Evolutionary conservation across 2,797 vertebrate genomes (phyloP), one percentile per base, ranked within the genome.

Genomic region (Aeoliscus strigatus): DNA sequence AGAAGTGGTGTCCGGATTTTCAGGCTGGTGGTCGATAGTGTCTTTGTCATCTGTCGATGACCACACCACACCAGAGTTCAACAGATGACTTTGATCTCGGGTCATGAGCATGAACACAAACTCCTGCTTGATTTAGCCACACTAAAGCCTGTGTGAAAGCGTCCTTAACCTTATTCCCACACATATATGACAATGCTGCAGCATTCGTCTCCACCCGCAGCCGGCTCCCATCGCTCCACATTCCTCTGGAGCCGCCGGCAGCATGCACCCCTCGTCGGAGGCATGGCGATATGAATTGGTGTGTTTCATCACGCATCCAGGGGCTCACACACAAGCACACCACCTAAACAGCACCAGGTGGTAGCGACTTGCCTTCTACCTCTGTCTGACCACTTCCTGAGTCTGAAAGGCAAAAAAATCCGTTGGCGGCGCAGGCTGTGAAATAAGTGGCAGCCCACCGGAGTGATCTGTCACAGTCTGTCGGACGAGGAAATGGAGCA

Each of bases 401-500:
- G 57, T 52, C 52, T 68, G 61, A 80, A 49, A 57, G 53, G 53
- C 60, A 39, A 73, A 44, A 77, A 11, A 84, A 79, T 83, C 55
- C 60, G 73, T 33, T 66, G 33, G 27, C 41, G 38, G 59, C 52
- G 51, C 66, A 60, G 59, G 53, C 67, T 52, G 53, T 75, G 72
- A 86, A 87, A 83, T 48, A 57, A 85, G 50, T 77, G 58, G 47
- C 59, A 71, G 66, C 66, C 81, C 68, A 57, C 50, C 80, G 85
- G 78, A 82, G 66, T 63, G 75, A 80, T 82, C 76, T 69, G 81
- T 86, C 72, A 75, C 70, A 79, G 66, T 52, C 70, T 71, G 76
- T 73, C 70, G 63, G 62, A 66, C 5, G 67, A 68, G 70, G 55
- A 45, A 59, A 64, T 55, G 57, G 28, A 39, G 47, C 34, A 49